These are phyloP conservation scores for Parochlus steinenii DNA, from an alignment of 2,888 invertebrate genomes.

Conservation along the genomic window DNA sequence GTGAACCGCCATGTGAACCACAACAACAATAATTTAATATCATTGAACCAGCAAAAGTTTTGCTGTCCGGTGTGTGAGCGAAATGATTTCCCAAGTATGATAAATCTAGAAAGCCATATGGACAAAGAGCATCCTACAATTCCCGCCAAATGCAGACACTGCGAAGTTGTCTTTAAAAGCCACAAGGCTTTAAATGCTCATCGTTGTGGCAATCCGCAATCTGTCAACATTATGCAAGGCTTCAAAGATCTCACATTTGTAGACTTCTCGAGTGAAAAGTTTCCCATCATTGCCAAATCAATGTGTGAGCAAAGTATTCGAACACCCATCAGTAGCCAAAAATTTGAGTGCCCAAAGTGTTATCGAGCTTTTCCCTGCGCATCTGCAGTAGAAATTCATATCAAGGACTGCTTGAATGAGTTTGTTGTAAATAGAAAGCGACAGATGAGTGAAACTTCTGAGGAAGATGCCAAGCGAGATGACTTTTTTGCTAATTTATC, in stretches of 20 bases:
- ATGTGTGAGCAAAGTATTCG: constrained; percentile 50
- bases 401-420: constrained; percentile 32
- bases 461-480: constrained; percentile 47
- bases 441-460: constrained; percentile 25
- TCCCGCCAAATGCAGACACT: constrained; percentile 52
- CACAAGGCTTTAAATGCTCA: constrained; percentile 55
- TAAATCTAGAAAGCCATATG: constrained; percentile 44
- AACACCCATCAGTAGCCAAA: constrained; percentile 37
- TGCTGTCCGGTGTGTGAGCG: constrained; percentile 47
- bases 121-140: constrained; percentile 48
- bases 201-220: constrained; percentile 37
- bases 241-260: constrained; percentile 57
- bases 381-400: constrained; percentile 50
- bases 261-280: constrained; percentile 67
- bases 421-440: constrained; percentile 16
- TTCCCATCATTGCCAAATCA: constrained; percentile 57
- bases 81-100: constrained; percentile 39
- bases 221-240: constrained; percentile 30
- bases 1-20: neutral
- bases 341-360: constrained; percentile 53
- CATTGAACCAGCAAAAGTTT: constrained; percentile 18
- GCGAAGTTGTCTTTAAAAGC: constrained; percentile 56
- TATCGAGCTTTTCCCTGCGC: constrained; percentile 52
- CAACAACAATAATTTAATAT: constrained; percentile 3
- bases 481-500: constrained; percentile 71